A percentile compares a stretch with the other conserved stretches of the same genome.
Evolutionary conservation across 2,888 invertebrate genomes (phyloP).

Genomic region (Agrilus mali): DNA sequence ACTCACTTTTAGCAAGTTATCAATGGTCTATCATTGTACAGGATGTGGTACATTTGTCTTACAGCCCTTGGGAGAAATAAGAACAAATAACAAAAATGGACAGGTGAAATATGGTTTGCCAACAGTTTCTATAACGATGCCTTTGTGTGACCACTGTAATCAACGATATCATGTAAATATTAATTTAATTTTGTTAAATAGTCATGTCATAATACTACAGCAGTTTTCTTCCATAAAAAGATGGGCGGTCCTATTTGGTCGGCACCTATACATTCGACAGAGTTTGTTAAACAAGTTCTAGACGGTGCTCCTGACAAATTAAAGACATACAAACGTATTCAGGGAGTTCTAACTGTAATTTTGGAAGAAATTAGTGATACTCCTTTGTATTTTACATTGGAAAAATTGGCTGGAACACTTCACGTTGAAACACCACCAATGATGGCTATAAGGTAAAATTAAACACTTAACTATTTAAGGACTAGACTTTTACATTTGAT

Average conservation of each 20-base stretch:
- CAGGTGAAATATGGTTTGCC: slow-evolving; percentile 54
- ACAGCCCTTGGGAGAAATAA: slow-evolving; percentile 61
- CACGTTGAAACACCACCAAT: slow-evolving; percentile 61
- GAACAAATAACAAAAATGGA: slow-evolving; percentile 43
- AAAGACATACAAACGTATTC: slow-evolving; percentile 61
- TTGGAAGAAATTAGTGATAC: slow-evolving; percentile 70
- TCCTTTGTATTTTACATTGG: slow-evolving; percentile 79
- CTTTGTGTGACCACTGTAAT: slow-evolving; percentile 63
- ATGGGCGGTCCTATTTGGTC: slow-evolving; percentile 94
- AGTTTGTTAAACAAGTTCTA: slow-evolving; percentile 63
- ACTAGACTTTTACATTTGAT: background rate
- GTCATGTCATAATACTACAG: slow-evolving; percentile 3
- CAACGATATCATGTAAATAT: slow-evolving; percentile 56
- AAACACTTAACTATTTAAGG: background rate
- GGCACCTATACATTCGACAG: slow-evolving; percentile 65
- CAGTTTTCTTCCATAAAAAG: slow-evolving; percentile 28
- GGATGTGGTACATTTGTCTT: slow-evolving; percentile 75
- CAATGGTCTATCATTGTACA: slow-evolving; percentile 79
- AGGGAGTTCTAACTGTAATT: slow-evolving; percentile 70
- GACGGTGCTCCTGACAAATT: slow-evolving; percentile 35
- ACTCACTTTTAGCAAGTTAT: slow-evolving; percentile 54
- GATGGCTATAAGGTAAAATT: slow-evolving; percentile 48
- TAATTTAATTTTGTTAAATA: slow-evolving; percentile 3
- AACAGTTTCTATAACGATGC: slow-evolving; percentile 52
- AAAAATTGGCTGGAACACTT: slow-evolving; percentile 60